These are phyloP conservation scores for Cheilosia impressa DNA, from an alignment of 2,888 invertebrate species.

Conservation along the genomic window DNA sequence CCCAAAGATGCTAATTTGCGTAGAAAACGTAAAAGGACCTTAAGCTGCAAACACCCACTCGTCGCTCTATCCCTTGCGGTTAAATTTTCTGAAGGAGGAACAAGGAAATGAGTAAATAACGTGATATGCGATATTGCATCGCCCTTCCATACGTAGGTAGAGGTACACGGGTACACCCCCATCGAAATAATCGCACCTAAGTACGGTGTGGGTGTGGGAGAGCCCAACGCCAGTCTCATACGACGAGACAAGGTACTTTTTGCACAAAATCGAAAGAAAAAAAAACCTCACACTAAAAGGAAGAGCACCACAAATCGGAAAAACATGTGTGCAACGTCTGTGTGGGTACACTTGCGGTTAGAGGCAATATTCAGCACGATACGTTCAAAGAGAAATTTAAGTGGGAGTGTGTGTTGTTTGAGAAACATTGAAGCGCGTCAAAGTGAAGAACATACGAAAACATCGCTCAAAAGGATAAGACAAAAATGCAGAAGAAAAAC, in stretches of 20 bases:
- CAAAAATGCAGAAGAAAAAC: neutral
- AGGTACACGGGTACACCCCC: no score
- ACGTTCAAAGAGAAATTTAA: slow-evolving; percentile 3
- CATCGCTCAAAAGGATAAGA: slow-evolving; percentile 8
- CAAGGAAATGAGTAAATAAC: slow-evolving; percentile 19
- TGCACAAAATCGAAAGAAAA: neutral
- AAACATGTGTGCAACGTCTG: slow-evolving; percentile 10
- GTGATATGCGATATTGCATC: slow-evolving; percentile 17
- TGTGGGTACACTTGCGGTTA: neutral
- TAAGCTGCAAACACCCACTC: neutral
- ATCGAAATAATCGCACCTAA: slow-evolving; percentile 4
- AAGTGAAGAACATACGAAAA: slow-evolving; percentile 18
- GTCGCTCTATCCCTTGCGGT: neutral
- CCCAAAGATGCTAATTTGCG: slow-evolving; percentile 26
- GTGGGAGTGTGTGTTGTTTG: slow-evolving; percentile 1
- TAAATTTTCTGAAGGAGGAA: slow-evolving; percentile 13
- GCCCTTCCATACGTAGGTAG: neutral
- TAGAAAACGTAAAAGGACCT: slow-evolving; percentile 7
- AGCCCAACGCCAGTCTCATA: neutral
- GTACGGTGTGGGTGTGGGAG: neutral
- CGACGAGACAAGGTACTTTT: slow-evolving; percentile 42
- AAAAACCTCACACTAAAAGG: neutral
- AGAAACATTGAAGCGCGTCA: slow-evolving; percentile 6
- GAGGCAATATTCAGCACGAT: neutral
- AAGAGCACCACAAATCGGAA: neutral